Base-by-base conservation (phyloP, 2,888 invertebrate genomes). In the Drosophila pseudotalamancana region DNA sequence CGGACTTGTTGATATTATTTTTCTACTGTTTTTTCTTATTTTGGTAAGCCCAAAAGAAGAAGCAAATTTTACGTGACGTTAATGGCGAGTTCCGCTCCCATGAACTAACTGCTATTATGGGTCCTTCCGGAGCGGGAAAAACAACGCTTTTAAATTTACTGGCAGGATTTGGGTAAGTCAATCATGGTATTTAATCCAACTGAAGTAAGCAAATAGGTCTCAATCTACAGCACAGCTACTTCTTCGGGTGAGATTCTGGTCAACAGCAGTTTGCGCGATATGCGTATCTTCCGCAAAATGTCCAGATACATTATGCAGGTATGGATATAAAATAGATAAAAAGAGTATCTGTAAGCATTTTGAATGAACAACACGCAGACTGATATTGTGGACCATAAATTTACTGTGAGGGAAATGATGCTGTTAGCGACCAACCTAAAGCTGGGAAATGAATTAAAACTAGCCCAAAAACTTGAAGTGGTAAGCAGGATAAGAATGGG, bases 291-390 rank as follows among this genome's bases (percentile, higher is more conserved):
- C 92, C 93, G 96, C 39, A 97, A 97, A 92, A 93, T 97, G 92
- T 97, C 98, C 0, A 95, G 98, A 51, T 98, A 98, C 92, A 99
- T 99, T 78, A 98, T 98, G 98, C 99, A 99, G 81, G 79, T 86
- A 40, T 18, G 11, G 2, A 14, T 25, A 21, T 21, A 6, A 1
- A 21, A n/a, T 21, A 8, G 4, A 9, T 4, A 6, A 9, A 11
- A 8, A 21, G 6, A 18, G 11, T 32, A 3, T 53, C n/a, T n/a
- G n/a, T n/a, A n/a, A 0, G 39, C 1, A 9, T 23, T 9, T 14
- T 14, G 3, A 34, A 21, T 12, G n/a, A 16, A 16, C 12, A 8
- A 1, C 16, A 16, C 16, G 4, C 40, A 79, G 91, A 94, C 97
- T 72, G 97, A 97, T 88, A 92, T 97, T 1, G 92, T 97, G 14